Conservation (phyloP, 2,113 vertebrate species). For the Phodopus roborovskii region DNA sequence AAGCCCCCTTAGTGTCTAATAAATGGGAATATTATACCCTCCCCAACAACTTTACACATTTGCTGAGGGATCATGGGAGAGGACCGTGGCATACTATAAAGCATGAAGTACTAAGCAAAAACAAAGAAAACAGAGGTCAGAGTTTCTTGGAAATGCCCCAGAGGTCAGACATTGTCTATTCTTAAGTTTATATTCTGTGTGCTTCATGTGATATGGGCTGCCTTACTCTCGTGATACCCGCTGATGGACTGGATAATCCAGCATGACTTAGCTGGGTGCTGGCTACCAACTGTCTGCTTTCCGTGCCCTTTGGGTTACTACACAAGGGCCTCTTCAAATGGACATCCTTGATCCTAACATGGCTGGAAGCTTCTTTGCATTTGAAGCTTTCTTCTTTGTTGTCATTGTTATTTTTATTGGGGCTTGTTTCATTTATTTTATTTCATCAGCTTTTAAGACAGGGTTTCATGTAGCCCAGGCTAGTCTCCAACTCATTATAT, state of each 20-base stretch:
- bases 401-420: neutral
- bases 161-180: constrained; percentile 48
- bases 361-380: neutral
- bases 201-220: neutral
- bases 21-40: neutral
- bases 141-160: neutral
- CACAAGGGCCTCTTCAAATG: neutral
- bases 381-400: neutral
- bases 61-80: neutral
- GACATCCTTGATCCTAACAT: neutral
- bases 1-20: neutral
- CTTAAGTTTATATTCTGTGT: neutral
- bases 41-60: neutral
- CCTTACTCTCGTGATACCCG: neutral
- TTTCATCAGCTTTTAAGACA: neutral
- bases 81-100: neutral
- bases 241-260: neutral
- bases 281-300: neutral
- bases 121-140: neutral
- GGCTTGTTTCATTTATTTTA: neutral
- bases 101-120: neutral
- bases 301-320: neutral
- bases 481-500: neutral
- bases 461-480: neutral
- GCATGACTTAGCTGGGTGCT: neutral